Base-by-base conservation (phyloP, 2,113 vertebrate genomes). In the Penelope pileata region DNA sequence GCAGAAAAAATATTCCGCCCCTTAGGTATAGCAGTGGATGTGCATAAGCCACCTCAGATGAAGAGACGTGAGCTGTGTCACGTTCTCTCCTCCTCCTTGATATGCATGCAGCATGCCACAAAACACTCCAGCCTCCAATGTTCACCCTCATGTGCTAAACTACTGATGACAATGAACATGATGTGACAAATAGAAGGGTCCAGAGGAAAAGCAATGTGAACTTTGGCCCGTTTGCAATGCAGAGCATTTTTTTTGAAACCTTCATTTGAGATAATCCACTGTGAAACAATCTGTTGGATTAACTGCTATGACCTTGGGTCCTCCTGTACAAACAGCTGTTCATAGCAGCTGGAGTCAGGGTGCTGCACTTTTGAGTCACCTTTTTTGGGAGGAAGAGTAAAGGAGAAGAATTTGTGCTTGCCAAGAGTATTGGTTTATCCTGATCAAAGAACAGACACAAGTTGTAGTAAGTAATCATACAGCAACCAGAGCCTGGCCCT, bases 1-100 rank as follows among this genome's bases (percentile, higher is more conserved):
- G 80, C 89, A 95, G 81, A 92, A 94, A 82, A 95, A 83, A 78
- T 83, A 91, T 69, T 97, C 94, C 63, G 36, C 34, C 48, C 84
- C 59, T 93, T 86, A 93, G 95, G 92, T 95, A 90, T 90, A 94
- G 74, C 48, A 88, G 72, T 40, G 73, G 64, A 93, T 81, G 76
- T 48, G 47, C 50, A 59, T 40, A 84, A 96, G 43, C 68, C 85
- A 94, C 42, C 75, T 96, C 74, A 76, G 79, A 73, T 0, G 29
- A 91, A 76, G 51, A 80, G 58, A 68, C 53, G 75, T 0, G 34
- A 60, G 45, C 34, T 91, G 64, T 94, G 83, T 73, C 88, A 88
- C 12, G 9, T 86, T 80, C 64, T 83, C 60, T 83, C 81, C 85
- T 81, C 51, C 80, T 96, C 82, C 58, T 38, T 76, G n/a, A 74